Evolutionary conservation across 1,140 invertebrate genomes (phyloP).

Genomic region (Anoplolepis gracilipes): DNA sequence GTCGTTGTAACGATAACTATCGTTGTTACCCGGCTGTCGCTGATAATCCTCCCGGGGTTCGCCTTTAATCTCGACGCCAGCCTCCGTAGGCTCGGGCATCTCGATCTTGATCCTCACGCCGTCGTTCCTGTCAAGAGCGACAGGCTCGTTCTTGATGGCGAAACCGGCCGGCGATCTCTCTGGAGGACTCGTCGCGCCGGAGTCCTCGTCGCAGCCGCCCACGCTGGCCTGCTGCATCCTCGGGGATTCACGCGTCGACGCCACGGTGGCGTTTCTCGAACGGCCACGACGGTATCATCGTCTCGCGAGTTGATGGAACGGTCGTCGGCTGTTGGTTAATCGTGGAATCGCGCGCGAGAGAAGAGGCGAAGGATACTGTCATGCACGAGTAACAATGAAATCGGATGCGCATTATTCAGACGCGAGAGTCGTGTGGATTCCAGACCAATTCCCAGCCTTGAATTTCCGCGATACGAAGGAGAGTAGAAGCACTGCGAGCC

Average conservation of each 20-base stretch:
- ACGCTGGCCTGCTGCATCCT: conserved; percentile 80
- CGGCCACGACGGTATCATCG: conserved; percentile 26
- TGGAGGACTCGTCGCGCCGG: conserved; percentile 23
- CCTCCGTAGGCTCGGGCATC: conserved; percentile 52
- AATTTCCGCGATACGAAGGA: not conserved
- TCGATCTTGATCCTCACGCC: conserved; percentile 66
- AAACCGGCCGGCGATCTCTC: conserved; percentile 46
- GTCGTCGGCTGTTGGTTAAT: not conserved
- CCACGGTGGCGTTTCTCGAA: conserved; percentile 27
- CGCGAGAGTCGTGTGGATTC: not conserved
- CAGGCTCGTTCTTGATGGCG: conserved; percentile 55
- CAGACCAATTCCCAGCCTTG: not conserved
- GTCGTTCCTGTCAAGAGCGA: conserved; percentile 59
- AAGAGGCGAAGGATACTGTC: not conserved
- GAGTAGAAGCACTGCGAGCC: not conserved
- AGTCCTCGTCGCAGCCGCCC: conserved; percentile 66
- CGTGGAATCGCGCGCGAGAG: not conserved
- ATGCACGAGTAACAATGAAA: not conserved
- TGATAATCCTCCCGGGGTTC: conserved; percentile 67
- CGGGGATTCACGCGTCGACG: conserved; percentile 37
- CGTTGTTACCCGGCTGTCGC: conserved; percentile 16
- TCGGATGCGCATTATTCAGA: conserved; percentile 39
- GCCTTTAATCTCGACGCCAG: conserved; percentile 71
- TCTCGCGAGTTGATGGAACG: not conserved
- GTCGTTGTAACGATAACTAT: conserved; percentile 58